Percentiles rank a stretch among this genome's conserved stretches.
Evolutionary conservation across 2,888 invertebrate genomes (phyloP).

Genomic region (Steinernema carpocapsae): DNA sequence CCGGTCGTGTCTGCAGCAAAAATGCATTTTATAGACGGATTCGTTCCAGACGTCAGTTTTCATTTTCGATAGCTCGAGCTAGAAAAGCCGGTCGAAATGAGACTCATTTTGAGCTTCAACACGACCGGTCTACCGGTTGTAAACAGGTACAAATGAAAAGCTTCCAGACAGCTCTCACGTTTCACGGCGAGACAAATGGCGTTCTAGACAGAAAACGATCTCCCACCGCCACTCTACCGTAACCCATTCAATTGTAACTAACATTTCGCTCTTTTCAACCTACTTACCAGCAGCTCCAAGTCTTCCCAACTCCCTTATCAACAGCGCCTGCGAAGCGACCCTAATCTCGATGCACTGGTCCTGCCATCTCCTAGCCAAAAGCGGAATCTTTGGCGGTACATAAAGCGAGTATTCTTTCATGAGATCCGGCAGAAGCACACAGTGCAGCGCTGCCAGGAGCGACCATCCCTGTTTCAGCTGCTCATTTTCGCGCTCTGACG

Average conservation of each 20-base stretch:
- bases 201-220: not conserved
- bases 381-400: slow-evolving; percentile 94
- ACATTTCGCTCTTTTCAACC: not conserved
- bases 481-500: slow-evolving; percentile 52
- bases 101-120: too few relatives aligned
- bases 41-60: slow-evolving; percentile 4
- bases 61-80: too few relatives aligned
- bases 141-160: too few relatives aligned
- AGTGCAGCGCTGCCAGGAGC: slow-evolving; percentile 90
- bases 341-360: slow-evolving; percentile 94
- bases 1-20: too few relatives aligned
- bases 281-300: slow-evolving; percentile 82
- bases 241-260: too few relatives aligned
- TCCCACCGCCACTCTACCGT: not conserved
- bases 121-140: too few relatives aligned
- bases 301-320: slow-evolving; percentile 88
- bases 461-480: slow-evolving; percentile 77
- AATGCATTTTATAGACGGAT: too few relatives aligned
- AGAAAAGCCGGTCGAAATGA: too few relatives aligned
- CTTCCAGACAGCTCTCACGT: too few relatives aligned
- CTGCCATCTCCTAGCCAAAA: slow-evolving; percentile 94
- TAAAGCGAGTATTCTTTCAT: slow-evolving; percentile 79
- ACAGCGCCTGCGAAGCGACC: slow-evolving; percentile 92
- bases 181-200: not conserved
- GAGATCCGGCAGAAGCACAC: slow-evolving; percentile 91